Conservation (phyloP, 2,797 vertebrate genomes). For the Silurus lanzhouensis region DNA sequence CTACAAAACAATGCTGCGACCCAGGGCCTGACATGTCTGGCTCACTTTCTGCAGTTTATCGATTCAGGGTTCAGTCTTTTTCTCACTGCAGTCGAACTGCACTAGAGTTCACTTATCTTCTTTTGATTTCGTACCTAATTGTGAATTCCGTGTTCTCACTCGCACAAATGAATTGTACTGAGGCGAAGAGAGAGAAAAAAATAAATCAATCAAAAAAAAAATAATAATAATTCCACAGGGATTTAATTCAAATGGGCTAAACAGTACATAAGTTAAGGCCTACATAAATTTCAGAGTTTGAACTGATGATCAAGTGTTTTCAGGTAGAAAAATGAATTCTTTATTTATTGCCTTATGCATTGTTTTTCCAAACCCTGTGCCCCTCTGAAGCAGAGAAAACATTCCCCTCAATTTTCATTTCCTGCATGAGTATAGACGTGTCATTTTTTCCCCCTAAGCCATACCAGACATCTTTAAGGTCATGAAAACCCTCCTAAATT, state of each 20-base stretch:
- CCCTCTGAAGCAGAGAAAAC: constrained; percentile 39
- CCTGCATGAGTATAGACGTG: constrained; percentile 46
- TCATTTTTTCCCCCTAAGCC: constrained; percentile 32
- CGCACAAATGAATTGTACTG: not conserved
- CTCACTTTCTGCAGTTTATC: not conserved
- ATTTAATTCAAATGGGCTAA: not conserved
- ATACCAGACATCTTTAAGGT: constrained; percentile 38
- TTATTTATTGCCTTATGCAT: constrained; percentile 10
- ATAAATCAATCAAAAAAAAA: too few species aligned
- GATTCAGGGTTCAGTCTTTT: not conserved
- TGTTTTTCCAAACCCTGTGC: constrained; percentile 36
- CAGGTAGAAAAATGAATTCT: constrained; percentile 22
- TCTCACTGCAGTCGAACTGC: not conserved
- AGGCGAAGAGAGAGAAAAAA: too few species aligned
- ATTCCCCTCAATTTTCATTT: constrained; percentile 37
- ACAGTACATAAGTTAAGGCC: not conserved
- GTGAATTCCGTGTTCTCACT: not conserved
- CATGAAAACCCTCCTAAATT: constrained; percentile 28
- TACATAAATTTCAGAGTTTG: not conserved
- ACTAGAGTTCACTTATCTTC: not conserved
- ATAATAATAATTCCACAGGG: too few species aligned
- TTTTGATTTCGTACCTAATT: not conserved
- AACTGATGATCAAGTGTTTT: not conserved
- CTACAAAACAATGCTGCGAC: not conserved
- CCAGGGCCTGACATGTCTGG: not conserved